phyloP scores from a whole-genome alignment of 2,797 vertebrate genomes.

The Tenualosa thibaudeaui region DNA sequence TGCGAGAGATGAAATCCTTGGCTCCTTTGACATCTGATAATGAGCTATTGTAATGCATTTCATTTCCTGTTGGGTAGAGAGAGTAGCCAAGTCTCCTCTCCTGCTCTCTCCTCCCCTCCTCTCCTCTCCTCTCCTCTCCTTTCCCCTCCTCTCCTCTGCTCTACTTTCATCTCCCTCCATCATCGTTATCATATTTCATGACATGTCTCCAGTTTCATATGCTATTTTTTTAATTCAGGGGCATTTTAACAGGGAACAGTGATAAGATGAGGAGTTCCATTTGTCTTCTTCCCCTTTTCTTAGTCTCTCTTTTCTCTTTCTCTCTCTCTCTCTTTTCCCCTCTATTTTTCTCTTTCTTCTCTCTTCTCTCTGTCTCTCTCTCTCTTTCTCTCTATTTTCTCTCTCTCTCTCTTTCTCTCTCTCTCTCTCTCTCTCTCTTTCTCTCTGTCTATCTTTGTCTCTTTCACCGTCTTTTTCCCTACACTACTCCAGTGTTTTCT shows the following conservation, averaged over 20 bases:
- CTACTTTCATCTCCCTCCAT: background rate
- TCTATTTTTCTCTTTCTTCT: too few species aligned
- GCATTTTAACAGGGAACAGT: constrained; percentile 7
- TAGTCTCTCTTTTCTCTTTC: background rate
- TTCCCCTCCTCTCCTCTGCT: background rate
- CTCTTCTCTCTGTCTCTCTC: too few species aligned
- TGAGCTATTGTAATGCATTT: background rate
- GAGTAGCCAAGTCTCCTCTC: background rate
- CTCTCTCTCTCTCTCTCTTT: too few species aligned
- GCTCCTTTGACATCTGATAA: constrained; percentile 18
- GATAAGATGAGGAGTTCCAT: constrained; percentile 33
- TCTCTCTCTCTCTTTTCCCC: background rate
- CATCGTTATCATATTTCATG: background rate
- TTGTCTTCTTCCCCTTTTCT: background rate
- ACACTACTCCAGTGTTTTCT: background rate
- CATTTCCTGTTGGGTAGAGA: background rate
- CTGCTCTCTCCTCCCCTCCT: background rate
- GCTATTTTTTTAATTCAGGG: constrained; percentile 23
- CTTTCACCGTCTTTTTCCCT: background rate
- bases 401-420: too few species aligned
- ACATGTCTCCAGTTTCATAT: constrained; percentile 34
- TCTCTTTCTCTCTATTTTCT: background rate
- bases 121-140: background rate
- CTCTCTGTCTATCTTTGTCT: too few species aligned
- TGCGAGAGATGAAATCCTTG: background rate